phyloP scores from a whole-genome alignment of 2,797 vertebrate species.

The Mastacembelus armatus region DNA sequence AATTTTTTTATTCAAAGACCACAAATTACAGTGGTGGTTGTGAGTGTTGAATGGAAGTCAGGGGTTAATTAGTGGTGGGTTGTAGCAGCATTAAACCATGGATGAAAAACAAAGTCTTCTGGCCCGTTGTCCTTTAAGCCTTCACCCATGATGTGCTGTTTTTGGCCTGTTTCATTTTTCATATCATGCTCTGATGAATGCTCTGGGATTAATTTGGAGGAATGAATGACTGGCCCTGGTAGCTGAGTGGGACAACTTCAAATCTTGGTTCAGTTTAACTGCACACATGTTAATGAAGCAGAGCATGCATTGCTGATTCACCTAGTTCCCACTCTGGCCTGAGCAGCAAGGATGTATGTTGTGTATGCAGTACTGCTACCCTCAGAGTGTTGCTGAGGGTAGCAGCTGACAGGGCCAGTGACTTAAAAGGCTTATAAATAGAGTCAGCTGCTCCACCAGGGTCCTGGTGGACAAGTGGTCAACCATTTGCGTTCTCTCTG shows the following conservation, averaged over 20 bases:
- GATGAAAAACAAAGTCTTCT: slow-evolving; percentile 30
- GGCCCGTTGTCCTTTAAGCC: slow-evolving; percentile 28
- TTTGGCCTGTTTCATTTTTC: slow-evolving; percentile 64
- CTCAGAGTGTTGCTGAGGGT: slow-evolving; percentile 31
- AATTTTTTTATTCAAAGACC: background rate
- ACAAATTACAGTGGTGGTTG: background rate
- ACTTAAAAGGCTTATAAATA: slow-evolving; percentile 71
- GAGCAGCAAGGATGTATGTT: slow-evolving; percentile 28
- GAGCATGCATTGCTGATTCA: slow-evolving; percentile 39
- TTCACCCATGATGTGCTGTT: slow-evolving; percentile 38
- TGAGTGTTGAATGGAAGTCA: slow-evolving; percentile 13
- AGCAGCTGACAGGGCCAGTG: slow-evolving; percentile 70
- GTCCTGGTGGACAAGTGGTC: slow-evolving; percentile 61
- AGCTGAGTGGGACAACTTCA: slow-evolving; percentile 56
- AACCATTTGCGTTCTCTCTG: slow-evolving; percentile 6
- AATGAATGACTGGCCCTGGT: slow-evolving; percentile 41
- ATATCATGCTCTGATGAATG: slow-evolving; percentile 66
- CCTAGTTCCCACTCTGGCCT: slow-evolving; percentile 51
- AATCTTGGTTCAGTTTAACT: slow-evolving; percentile 80
- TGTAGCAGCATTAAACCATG: slow-evolving; percentile 23
- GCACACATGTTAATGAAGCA: slow-evolving; percentile 71
- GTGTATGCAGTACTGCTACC: slow-evolving; percentile 23
- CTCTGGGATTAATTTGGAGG: slow-evolving; percentile 75
- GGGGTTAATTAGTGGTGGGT: slow-evolving; percentile 18
- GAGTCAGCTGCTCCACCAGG: slow-evolving; percentile 75